Evolutionary conservation across 1,140 invertebrate genomes (phyloP).

Genomic region (Schlechtendalia chinensis): DNA sequence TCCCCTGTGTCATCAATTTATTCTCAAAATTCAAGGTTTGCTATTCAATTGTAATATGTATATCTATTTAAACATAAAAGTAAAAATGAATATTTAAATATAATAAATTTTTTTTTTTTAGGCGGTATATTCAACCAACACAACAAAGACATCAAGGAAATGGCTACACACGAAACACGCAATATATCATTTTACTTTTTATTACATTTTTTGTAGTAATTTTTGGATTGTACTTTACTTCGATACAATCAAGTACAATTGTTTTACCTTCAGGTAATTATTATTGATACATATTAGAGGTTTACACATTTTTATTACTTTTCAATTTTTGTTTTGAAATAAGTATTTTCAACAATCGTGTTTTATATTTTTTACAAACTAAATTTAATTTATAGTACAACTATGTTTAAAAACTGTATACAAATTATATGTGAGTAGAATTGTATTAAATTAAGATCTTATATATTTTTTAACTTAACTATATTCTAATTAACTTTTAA

Average conservation of each 20-base stretch:
- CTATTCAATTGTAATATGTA: neutral
- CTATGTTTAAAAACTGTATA: too few species aligned
- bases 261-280: conserved; percentile 29
- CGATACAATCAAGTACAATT: conserved; percentile 41
- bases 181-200: conserved; percentile 39
- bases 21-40: conserved; percentile 46
- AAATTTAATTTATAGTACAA: too few species aligned
- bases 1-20: conserved; percentile 38
- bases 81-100: neutral
- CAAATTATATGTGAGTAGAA: too few species aligned
- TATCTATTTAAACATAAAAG: neutral
- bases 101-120: neutral
- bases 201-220: conserved; percentile 33
- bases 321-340: too few species aligned
- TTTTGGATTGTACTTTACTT: conserved; percentile 45
- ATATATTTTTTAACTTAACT: too few species aligned
- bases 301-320: neutral
- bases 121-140: conserved; percentile 37
- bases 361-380: too few species aligned
- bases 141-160: conserved; percentile 29
- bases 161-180: conserved; percentile 33
- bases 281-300: too few species aligned
- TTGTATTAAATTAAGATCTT: too few species aligned
- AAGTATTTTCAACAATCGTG: too few species aligned
- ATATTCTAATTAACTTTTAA: too few species aligned